Base-by-base conservation (phyloP, 2,113 vertebrate species). In the Dascyllus trimaculatus region DNA sequence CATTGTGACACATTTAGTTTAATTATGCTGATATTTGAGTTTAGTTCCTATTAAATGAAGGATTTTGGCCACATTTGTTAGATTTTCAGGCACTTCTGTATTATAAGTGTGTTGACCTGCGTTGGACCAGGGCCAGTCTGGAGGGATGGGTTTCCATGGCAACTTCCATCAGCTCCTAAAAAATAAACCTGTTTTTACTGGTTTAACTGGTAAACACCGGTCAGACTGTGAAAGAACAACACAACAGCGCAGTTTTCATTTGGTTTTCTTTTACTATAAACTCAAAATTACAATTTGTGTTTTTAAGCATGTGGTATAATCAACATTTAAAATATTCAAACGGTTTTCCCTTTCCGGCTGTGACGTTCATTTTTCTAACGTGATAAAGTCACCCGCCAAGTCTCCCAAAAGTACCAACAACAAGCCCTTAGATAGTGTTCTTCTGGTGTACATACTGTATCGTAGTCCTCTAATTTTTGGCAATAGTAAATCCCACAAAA, bases 341-440 rank as follows among this genome's bases (percentile, higher is more conserved):
- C 80, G 56, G 75, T 85, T 74, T 64, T 54, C 72, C 86, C 73
- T 80, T 88, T 90, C 69, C 78, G 89, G 86, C 82, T 72, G 68
- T 38, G 76, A 69, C 58, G 74, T 32, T 84, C 68, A 56, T 59
- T 19, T 74, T 77, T 66, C 43, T 63, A 74, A 66, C 49, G 57
- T 72, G 69, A 85, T 75, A 77, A 85, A 78, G 61, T 67, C 75
- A 67, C 73, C n/a, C 26, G 35, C 45, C 79, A 90, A 88, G 81
- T 91, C 59, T 82, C 83, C 49, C 70, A 46, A 80, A 87, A 64
- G 76, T 85, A 86, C 87, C 69, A 81, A 69, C 87, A 82, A 82
- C 91, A 86, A 95, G 94, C 94, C 94, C 95, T 95, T 95, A 85
- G 87, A 81, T 78, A 83, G 81, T 92, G 83, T 92, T 91, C 86